Evolutionary conservation across 1,140 invertebrate genomes (phyloP), one percentile per base, ranked within the genome.

Genomic region (Druon quercuslanigerum): DNA sequence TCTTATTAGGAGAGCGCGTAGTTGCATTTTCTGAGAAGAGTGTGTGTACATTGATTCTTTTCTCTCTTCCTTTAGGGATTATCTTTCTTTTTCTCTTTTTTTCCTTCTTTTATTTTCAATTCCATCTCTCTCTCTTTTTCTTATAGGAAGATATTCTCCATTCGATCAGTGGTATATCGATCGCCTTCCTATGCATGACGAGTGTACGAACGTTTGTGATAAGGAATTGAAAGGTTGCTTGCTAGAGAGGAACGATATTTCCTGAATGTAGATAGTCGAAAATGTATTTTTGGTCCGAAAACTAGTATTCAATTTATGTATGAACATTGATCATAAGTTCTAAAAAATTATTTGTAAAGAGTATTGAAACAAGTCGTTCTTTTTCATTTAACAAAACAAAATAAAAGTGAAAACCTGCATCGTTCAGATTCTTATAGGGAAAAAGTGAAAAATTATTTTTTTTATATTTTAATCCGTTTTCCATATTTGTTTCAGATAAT

Each of bases 151-250:
- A 66, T 66, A 60, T 66, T 66, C 57, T 66, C 20, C 13, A 25
- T 66, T 66, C 57, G 20, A 40, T 66, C 57, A 40, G 57, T 33
- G 20, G 20, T 66, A 33, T 66, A 66, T 66, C 19, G 57, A 66
- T 66, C 25, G 12, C 25, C 14, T 66, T 66, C 16, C 20, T 40
- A 66, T 40, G 40, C 25, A 66, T 66, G 57, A 66, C 57, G 57
- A 66, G 57, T 66, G 20, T 25, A 66, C 57, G 40, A 66, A 66
- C 57, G 57, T 66, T 66, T 19, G 56, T 57, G 56, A 57, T 57
- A 57, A 19, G 11, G 56, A 57, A 57, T 66, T 66, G 57, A 66
- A 66, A 66, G 57, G 57, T 66, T 66, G 57, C 57, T 20, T 66
- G 57, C 20, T 20, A 20, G 40, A 33, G 57, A 66, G 57, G 16